Base-by-base conservation (phyloP, 37 sponge, comb jelly and placozoan species). In the Aplysina aerophoba region DNA sequence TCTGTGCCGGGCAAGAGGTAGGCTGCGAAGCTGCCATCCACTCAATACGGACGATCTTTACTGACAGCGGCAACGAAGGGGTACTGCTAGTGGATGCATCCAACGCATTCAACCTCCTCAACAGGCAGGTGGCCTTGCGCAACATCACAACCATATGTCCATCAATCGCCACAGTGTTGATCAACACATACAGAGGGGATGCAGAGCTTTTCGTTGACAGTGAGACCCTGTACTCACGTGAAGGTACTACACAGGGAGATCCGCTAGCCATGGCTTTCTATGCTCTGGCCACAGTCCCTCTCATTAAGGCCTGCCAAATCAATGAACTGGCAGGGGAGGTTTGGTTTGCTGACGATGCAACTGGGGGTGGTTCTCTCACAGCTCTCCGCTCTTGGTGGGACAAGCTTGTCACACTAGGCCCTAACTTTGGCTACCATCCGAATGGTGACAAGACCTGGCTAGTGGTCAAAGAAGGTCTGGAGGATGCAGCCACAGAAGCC, bases 11-110 rank as follows among this genome's bases (percentile, higher is more conserved):
- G n/a, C n/a, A n/a, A n/a, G n/a, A n/a, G n/a, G n/a, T n/a, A n/a
- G n/a, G n/a, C n/a, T n/a, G n/a, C n/a, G 69, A 67, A 22, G 69
- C 69, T 24, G 69, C 69, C 19, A 67, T 67, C 69, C 69, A 67
- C 28, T 20, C 69, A 14, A 67, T 67, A 28, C 69, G 27, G 19
- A 14, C 13, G 27, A 25, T 67, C 69, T 67, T 25, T 67, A 28
- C 15, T 14, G n/a, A n/a, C n/a, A 28, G n/a, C 25, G n/a, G n/a
- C 69, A 67, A 20, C 69, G 28, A 67, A 24, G 69, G 27, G 14
- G 25, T 67, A 20, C 69, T 67, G 15, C n/a, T 67, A 28, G 69
- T 67, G 14, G 69, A 67, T 22, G 69, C 28, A 13, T 20, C 15
- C 27, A 67, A 67, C 27, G 69, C 69, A 25, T 67, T 67, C 27